Conservation (phyloP, 2,888 invertebrate species). For the Mallateleia sp. region DNA sequence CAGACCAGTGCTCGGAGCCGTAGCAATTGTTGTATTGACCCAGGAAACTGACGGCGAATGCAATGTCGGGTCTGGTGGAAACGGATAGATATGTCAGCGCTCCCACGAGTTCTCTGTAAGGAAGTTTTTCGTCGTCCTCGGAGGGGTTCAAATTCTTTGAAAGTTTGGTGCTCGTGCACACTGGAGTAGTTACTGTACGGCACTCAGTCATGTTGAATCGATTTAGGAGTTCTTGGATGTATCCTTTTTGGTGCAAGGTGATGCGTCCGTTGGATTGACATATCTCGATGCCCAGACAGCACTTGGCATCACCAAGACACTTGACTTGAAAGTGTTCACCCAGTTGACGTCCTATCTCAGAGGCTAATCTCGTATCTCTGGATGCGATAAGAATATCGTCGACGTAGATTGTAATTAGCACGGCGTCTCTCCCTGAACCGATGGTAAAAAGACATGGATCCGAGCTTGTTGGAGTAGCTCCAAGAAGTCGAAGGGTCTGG, state of each 20-base stretch:
- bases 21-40: slow-evolving; percentile 25
- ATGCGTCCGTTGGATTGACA: too few species aligned
- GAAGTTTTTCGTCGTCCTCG: slow-evolving; percentile 12
- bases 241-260: not conserved
- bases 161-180: too few species aligned
- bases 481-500: slow-evolving; percentile 4
- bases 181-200: too few species aligned
- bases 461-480: slow-evolving; percentile 3
- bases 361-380: too few species aligned
- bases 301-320: too few species aligned
- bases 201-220: too few species aligned
- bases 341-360: too few species aligned
- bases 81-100: slow-evolving; percentile 53
- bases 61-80: slow-evolving; percentile 59
- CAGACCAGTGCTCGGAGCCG: slow-evolving; percentile 42
- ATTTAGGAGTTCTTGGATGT: not conserved
- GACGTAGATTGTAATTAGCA: too few species aligned
- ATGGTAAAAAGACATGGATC: slow-evolving; percentile 22
- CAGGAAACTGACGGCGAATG: slow-evolving; percentile 47
- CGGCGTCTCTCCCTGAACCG: too few species aligned
- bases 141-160: too few species aligned
- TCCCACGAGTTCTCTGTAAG: slow-evolving; percentile 60
- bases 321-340: too few species aligned
- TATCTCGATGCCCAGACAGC: too few species aligned
- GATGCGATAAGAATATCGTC: not conserved